Evolutionary conservation across 2,888 invertebrate species (phyloP).

Genomic region (Candidula unifasciata): DNA sequence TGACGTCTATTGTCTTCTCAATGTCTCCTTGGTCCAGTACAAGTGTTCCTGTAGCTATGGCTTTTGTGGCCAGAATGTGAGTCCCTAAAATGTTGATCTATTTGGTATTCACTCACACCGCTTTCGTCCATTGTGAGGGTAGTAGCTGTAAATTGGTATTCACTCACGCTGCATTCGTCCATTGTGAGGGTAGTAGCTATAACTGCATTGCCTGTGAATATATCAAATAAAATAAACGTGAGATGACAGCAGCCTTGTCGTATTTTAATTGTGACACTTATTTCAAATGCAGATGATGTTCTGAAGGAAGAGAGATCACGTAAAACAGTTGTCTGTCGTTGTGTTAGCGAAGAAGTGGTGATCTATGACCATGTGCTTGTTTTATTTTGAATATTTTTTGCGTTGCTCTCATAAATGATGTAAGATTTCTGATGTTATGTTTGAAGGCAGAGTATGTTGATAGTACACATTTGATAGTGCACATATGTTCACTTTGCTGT

Average conservation of each 20-base stretch:
- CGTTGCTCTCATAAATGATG: no score
- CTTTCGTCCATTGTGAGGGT: no score
- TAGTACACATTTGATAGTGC: not conserved
- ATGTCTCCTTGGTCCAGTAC: no score
- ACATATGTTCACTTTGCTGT: not conserved
- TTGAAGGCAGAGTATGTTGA: not conserved
- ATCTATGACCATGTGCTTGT: not conserved
- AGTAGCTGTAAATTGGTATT: no score
- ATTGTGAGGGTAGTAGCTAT: no score
- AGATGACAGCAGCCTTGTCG: not conserved
- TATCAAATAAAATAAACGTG: not conserved
- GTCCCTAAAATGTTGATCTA: no score
- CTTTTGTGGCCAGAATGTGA: no score
- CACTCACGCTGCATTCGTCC: no score
- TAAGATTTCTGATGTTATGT: no score
- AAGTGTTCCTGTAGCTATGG: no score
- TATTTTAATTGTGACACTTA: not conserved
- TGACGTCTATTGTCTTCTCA: no score
- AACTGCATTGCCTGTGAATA: not conserved
- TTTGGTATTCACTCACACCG: no score
- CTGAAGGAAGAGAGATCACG: not conserved
- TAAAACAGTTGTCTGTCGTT: not conserved
- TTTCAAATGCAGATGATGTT: slow-evolving; percentile 23
- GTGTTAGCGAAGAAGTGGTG: not conserved
- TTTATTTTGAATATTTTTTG: not conserved